Evolutionary conservation across 1,140 invertebrate genomes (phyloP), one percentile per base, ranked within the genome.

Genomic region (Proctacanthus coquilletti): DNA sequence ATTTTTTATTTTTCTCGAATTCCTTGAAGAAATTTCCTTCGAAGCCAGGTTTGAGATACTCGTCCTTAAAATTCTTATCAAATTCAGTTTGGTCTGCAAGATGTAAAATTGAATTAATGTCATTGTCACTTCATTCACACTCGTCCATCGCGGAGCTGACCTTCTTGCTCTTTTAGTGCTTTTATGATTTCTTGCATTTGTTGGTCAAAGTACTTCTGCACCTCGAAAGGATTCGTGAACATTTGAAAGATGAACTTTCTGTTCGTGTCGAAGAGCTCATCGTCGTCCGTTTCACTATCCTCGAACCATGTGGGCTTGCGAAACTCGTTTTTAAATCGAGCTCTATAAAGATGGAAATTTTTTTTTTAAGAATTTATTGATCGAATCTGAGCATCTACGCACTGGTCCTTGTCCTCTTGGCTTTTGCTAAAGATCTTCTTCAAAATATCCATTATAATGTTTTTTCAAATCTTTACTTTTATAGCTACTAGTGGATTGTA

Each of bases 191-290:
- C 49, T 35, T 62, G 56, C 52, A 66, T 45, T 42, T 66, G 63
- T 17, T 57, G 47, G 39, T 65, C 63, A 40, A 64, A 65, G 45
- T 63, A 63, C 29, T 51, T 54, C 38, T 64, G 62, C 49, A 66
- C 56, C 47, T 65, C 61, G 33, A 64, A 35, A 0, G 64, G 62
- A 47, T 61, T 60, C 2, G 56, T 55, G 18, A 65, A 65, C 10
- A 63, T 49, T 41, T 63, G 53, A 35, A 65, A 63, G 13, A 48
- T 51, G 41, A 58, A 56, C 39, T 56, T 59, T 21, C 53, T 52
- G 46, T 59, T 50, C 23, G 53, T 53, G 37, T 59, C 56, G 25
- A 59, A 59, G n/a, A 59, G 47, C 30, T 59, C 56, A 36, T 59
- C 56, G 27, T 59, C 56, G 27, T 59, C 56, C 6, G 56, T 56